Conservation (phyloP, 2,797 vertebrate genomes). For the Pempheris klunzingeri region DNA sequence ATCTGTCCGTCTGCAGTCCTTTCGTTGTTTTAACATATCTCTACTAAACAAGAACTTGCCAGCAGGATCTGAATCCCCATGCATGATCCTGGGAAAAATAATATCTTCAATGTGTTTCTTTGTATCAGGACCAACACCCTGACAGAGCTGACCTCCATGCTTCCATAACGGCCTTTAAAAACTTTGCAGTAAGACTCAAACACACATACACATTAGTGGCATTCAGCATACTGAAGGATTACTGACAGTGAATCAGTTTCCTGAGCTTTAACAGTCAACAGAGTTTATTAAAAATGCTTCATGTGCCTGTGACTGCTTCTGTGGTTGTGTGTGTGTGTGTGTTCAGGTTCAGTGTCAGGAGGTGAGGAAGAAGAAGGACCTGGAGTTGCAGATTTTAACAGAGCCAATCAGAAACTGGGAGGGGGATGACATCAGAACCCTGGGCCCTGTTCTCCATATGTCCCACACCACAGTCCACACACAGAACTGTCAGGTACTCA, state of each 20-base stretch:
- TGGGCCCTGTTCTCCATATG: conserved; percentile 93
- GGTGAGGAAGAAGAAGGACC: conserved; percentile 95
- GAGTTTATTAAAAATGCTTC: neutral
- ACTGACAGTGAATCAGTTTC: neutral
- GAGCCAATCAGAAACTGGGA: conserved; percentile 98
- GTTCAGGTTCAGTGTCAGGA: conserved; percentile 92
- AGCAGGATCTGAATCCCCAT: neutral
- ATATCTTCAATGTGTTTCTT: neutral
- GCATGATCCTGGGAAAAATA: rapidly evolving
- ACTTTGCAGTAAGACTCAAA: conserved; percentile 86
- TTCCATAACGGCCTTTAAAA: conserved; percentile 92
- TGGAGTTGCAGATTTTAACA: conserved; percentile 94
- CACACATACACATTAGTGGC: neutral
- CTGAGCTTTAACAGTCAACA: neutral
- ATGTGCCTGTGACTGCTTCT: neutral
- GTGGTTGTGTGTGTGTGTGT: conserved; percentile 11
- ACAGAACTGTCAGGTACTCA: conserved; percentile 89
- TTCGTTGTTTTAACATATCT: neutral
- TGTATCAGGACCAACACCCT: conserved; percentile 90
- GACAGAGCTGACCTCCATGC: conserved; percentile 92
- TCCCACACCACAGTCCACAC: conserved; percentile 92
- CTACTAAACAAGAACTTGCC: neutral
- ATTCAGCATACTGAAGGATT: neutral
- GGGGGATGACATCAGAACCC: conserved; percentile 93
- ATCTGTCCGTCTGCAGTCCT: neutral